Evolutionary conservation across 2,113 vertebrate genomes (phyloP).

Genomic region (Triplophysa rosa): DNA sequence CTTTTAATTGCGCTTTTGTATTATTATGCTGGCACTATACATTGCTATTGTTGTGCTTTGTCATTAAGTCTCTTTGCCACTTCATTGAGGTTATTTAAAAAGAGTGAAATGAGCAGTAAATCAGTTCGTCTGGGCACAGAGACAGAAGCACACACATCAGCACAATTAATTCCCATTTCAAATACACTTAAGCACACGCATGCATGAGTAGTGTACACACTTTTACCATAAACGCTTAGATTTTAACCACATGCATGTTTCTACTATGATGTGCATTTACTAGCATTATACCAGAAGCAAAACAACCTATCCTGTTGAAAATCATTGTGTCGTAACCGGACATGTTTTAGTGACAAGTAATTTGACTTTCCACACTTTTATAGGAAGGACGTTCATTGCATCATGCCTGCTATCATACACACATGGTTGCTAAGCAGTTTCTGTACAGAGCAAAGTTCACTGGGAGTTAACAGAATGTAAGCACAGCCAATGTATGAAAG

Average conservation of each 20-base stretch:
- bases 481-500: no score
- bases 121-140: neutral
- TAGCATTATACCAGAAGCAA: neutral
- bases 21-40: neutral
- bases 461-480: neutral
- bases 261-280: neutral
- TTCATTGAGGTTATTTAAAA: neutral
- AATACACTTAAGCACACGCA: no score
- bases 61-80: neutral
- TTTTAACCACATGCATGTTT: no score
- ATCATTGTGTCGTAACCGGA: neutral
- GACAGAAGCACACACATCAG: no score
- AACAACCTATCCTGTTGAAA: neutral
- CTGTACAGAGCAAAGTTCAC: conserved; percentile 5
- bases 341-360: no score
- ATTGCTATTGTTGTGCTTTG: neutral
- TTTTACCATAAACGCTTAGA: no score
- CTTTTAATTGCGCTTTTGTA: neutral
- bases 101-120: conserved; percentile 21
- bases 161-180: no score
- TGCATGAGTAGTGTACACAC: no score
- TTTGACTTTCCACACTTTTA: no score
- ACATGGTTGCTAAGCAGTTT: no score
- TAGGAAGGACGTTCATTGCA: no score
- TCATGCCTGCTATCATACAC: no score